A percentile compares a stretch with the other conserved stretches of the same genome.
Conservation (phyloP, 2,113 vertebrate genomes). For the Balaeniceps rex region DNA sequence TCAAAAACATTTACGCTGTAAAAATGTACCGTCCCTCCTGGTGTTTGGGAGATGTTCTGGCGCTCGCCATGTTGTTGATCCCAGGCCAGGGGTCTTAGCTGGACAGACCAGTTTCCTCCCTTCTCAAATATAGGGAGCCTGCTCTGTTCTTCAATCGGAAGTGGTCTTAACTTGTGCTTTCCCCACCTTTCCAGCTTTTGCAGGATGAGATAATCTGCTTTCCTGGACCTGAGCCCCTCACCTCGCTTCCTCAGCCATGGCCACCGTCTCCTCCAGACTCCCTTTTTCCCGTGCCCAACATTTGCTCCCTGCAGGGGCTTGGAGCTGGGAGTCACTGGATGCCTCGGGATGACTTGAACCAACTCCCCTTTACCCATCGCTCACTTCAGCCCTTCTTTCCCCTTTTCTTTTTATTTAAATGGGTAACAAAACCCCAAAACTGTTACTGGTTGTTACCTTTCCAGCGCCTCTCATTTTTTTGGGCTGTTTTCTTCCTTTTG, state of each 20-base stretch:
- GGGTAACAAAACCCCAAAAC: rapidly evolving
- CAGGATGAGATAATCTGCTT: not conserved
- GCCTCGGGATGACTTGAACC: not conserved
- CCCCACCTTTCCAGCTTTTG: not conserved
- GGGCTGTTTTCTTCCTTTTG: not conserved
- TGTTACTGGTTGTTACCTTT: not conserved
- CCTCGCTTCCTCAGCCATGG: not conserved
- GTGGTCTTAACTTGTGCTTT: not conserved
- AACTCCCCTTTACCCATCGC: not conserved
- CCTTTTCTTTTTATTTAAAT: not conserved
- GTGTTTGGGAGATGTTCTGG: not conserved
- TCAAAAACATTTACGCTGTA: not conserved
- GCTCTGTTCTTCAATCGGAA: not conserved
- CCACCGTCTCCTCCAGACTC: not conserved
- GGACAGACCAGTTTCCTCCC: not conserved
- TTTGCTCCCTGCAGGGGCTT: not conserved
- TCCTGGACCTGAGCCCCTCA: not conserved
- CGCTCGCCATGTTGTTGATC: rapidly evolving
- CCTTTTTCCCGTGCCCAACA: rapidly evolving
- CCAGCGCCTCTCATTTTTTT: not conserved
- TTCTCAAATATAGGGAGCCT: not conserved
- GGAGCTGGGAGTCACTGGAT: not conserved
- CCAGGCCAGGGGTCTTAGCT: not conserved
- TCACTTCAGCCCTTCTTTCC: not conserved
- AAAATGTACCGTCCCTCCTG: not conserved